A percentile compares a stretch with the other conserved stretches of the same genome.
Conservation (phyloP, 2,888 invertebrate genomes). For the Euzetes globulus region DNA sequence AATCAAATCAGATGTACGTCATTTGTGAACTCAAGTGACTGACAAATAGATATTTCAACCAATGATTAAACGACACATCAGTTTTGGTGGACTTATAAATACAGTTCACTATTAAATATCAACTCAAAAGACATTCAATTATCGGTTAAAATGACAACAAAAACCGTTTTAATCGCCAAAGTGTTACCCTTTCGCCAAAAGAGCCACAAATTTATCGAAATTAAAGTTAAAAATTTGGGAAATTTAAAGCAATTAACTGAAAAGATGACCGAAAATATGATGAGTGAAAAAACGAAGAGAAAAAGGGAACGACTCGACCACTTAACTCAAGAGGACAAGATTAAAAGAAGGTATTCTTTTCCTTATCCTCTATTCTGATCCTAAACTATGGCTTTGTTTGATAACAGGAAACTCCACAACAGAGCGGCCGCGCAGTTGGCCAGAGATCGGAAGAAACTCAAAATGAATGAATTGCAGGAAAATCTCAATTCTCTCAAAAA, state of each 20-base stretch:
- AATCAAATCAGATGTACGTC: too few species aligned
- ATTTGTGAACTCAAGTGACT: too few species aligned
- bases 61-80: conserved; percentile 14
- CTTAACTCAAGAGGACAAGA: conserved; percentile 73
- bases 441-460: conserved; percentile 87
- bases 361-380: too few species aligned
- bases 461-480: conserved; percentile 77
- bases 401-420: conserved; percentile 69
- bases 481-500: neutral
- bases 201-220: neutral
- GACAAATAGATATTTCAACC: neutral
- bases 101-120: neutral
- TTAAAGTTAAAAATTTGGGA: neutral
- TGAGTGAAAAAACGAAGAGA: conserved; percentile 48
- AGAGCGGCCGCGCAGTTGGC: conserved; percentile 95
- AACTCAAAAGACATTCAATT: neutral
- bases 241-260: neutral
- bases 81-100: neutral
- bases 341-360: conserved; percentile 60
- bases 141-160: neutral
- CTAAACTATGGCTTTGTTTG: neutral
- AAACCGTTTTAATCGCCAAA: conserved; percentile 20
- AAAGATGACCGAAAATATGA: neutral
- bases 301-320: conserved; percentile 69
- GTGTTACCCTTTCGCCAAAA: neutral